phyloP scores from a whole-genome alignment of 2,113 vertebrate species.

The Dasypus novemcinctus region DNA sequence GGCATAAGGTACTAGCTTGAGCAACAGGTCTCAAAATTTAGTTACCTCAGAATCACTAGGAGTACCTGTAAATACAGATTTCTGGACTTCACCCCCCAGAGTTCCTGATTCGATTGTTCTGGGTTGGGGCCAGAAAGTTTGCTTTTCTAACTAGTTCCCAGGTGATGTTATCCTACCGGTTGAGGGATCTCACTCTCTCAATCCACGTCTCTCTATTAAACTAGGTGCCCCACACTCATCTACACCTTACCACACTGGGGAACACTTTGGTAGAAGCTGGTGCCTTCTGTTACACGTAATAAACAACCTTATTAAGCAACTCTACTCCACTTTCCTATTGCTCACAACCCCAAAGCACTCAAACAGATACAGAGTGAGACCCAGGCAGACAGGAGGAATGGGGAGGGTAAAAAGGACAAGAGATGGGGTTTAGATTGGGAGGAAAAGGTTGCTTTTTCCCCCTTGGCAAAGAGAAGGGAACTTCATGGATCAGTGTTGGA shows the following conservation, averaged over 20 bases:
- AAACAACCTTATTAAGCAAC: neutral
- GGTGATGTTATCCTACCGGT: neutral
- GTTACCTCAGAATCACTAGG: neutral
- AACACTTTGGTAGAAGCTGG: neutral
- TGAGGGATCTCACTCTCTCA: neutral
- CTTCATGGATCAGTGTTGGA: neutral
- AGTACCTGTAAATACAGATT: neutral
- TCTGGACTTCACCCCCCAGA: accelerated
- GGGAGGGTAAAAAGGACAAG: neutral
- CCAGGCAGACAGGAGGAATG: neutral
- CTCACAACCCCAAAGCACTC: neutral
- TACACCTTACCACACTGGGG: neutral
- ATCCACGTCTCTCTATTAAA: neutral
- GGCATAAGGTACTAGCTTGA: neutral
- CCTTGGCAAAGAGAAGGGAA: neutral
- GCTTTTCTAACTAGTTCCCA: neutral
- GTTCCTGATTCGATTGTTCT: neutral
- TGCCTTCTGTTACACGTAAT: neutral
- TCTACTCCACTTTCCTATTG: neutral
- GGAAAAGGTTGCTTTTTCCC: neutral
- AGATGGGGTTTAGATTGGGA: neutral
- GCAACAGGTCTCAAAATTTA: neutral
- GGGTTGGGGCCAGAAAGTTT: neutral
- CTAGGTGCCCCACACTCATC: neutral
- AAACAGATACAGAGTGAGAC: neutral